Evolutionary conservation across 2,113 vertebrate genomes (phyloP).

Genomic region (Cephalopholis sonnerati): DNA sequence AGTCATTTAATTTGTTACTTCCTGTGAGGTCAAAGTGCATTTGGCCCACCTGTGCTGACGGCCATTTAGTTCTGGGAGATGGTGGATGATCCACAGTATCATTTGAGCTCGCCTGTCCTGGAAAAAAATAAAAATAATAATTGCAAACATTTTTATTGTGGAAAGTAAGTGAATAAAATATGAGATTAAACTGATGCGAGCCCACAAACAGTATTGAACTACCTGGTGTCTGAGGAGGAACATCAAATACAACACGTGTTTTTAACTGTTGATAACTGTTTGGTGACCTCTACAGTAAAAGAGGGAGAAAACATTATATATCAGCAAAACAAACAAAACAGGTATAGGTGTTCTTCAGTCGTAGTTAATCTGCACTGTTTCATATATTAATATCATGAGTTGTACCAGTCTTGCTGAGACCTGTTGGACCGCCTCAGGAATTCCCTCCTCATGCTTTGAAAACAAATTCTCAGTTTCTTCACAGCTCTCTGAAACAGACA

Average conservation of each 20-base stretch:
- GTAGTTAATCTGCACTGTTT: background rate
- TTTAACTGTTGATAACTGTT: background rate
- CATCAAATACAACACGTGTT: rapidly evolving
- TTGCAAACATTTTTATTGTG: background rate
- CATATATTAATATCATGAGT: background rate
- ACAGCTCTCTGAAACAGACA: slow-evolving; percentile 54
- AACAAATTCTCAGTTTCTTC: slow-evolving; percentile 13
- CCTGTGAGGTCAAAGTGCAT: background rate
- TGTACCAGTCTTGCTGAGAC: slow-evolving; percentile 47
- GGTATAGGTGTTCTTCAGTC: background rate
- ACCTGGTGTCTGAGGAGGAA: slow-evolving; percentile 20
- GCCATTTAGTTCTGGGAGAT: background rate
- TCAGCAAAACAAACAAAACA: background rate
- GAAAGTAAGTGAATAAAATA: background rate
- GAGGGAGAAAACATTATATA: background rate
- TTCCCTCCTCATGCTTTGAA: slow-evolving; percentile 8
- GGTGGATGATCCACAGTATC: slow-evolving; percentile 39
- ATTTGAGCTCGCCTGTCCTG: background rate
- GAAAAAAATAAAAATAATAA: slow-evolving; percentile 11
- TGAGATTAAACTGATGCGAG: background rate
- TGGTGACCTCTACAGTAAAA: slow-evolving; percentile 12
- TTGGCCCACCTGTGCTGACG: slow-evolving; percentile 32
- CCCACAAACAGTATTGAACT: background rate
- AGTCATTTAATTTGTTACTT: background rate
- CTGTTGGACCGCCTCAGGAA: background rate